These are phyloP conservation scores for Malurus leucopterus DNA, from an alignment of 2,797 vertebrate genomes.

Conservation along the genomic window DNA sequence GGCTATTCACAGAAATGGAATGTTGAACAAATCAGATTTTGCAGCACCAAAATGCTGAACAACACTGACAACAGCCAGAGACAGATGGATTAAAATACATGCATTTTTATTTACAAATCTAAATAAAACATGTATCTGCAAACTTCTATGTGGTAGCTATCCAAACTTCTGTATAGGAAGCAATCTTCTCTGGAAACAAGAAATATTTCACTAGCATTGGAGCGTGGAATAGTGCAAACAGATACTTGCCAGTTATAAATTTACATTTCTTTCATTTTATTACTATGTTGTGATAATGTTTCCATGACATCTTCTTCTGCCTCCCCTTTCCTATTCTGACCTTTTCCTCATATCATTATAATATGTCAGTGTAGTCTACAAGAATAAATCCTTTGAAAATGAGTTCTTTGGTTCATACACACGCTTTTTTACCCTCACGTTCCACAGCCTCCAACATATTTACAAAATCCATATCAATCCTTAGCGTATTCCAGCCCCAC, in stretches of 20 bases:
- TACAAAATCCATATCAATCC: neutral
- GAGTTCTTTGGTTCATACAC: neutral
- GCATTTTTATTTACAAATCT: neutral
- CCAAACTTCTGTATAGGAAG: neutral
- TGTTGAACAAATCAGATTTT: neutral
- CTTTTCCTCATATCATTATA: neutral
- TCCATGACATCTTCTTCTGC: neutral
- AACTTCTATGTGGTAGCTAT: neutral
- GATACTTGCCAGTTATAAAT: neutral
- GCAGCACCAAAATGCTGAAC: neutral
- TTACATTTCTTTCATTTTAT: neutral
- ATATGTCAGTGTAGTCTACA: neutral
- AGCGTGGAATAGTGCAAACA: neutral
- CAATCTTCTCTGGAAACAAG: neutral
- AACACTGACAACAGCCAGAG: neutral
- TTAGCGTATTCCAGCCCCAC: neutral
- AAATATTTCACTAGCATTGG: neutral
- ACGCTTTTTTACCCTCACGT: neutral
- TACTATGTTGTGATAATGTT: neutral
- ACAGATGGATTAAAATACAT: neutral
- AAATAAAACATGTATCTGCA: neutral
- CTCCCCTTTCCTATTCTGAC: neutral
- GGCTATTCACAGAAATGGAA: neutral
- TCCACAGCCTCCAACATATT: neutral
- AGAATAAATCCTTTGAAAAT: neutral